Percentiles rank a stretch among this genome's conserved stretches.
phyloP scores from a whole-genome alignment of 2,797 vertebrate genomes.

The Botia kubotai region DNA sequence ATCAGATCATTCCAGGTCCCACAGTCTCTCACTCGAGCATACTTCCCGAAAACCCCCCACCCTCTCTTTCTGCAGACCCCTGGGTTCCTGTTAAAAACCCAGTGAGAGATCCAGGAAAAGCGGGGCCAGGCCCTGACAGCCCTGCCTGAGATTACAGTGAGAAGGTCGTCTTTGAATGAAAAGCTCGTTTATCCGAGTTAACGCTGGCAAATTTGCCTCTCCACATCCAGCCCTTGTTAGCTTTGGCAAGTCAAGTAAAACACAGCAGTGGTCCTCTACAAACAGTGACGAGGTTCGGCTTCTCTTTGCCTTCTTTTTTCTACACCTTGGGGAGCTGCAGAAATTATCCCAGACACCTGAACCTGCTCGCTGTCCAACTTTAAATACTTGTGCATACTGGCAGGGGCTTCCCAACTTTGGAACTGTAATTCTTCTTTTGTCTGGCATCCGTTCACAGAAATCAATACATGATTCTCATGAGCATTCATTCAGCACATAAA shows the following conservation, averaged over 20 bases:
- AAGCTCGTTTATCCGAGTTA: slow-evolving; percentile 61
- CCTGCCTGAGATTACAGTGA: slow-evolving; percentile 48
- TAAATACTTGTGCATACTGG: slow-evolving; percentile 51
- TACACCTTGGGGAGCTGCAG: slow-evolving; percentile 43
- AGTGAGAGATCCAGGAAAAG: slow-evolving; percentile 44
- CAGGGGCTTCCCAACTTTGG: slow-evolving; percentile 37
- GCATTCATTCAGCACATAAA: slow-evolving; percentile 50
- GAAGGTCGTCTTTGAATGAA: slow-evolving; percentile 58
- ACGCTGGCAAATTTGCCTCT: slow-evolving; percentile 59
- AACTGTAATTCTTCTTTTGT: slow-evolving; percentile 42
- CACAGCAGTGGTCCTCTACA: slow-evolving; percentile 50
- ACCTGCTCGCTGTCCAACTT: slow-evolving; percentile 48
- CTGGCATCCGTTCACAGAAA: slow-evolving; percentile 50
- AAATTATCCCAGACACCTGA: slow-evolving; percentile 54
- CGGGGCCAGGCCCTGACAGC: slow-evolving; percentile 54
- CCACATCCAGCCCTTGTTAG: slow-evolving; percentile 59
- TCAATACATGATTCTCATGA: slow-evolving; percentile 54
- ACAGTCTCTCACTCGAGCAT: background rate
- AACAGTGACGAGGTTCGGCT: slow-evolving; percentile 47
- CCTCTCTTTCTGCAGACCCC: background rate
- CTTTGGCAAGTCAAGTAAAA: slow-evolving; percentile 58
- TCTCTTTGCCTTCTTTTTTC: slow-evolving; percentile 34
- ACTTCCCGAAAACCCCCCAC: background rate
- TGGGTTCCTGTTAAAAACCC: slow-evolving; percentile 33
- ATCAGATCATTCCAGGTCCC: slow-evolving; percentile 44